Evolutionary conservation across 1,140 invertebrate genomes (phyloP), one percentile per base, ranked within the genome.

Genomic region (Drosophila lini): DNA sequence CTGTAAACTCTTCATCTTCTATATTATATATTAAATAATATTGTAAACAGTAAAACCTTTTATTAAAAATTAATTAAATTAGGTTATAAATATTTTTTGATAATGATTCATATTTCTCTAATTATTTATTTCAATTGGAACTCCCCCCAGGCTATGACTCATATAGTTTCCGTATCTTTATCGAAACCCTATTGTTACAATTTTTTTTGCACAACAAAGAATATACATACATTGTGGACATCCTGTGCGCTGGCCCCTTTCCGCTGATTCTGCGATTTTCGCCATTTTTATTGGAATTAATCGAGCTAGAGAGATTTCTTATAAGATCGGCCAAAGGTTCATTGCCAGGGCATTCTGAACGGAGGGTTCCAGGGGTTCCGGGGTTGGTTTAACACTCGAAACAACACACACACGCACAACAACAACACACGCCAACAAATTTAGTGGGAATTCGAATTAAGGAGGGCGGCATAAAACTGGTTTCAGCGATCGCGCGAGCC

Each of bases 281-380:
- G 73, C 71, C 73, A 75, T 75, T 75, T 75, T 31, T 25, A 47
- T 28, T 25, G 7, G 45, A 13, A 47, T 47, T 28, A 47, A 28
- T 45, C n/a, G n/a, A 16, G 19, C 15, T 13, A 9, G 13, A 50
- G 44, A 31, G 63, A 71, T 58, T 73, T 73, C 69, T 73, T 48
- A 73, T 73, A 73, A 73, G 69, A 73, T 73, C 69, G 19, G 25
- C 3, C 44, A 69, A 70, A 57, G 64, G 68, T 70, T 69, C 68
- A 47, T 69, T 68, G 65, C 65, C 65, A 36, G 50, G 38, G 6
- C 45, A 44, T 11, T 28, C 1, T 36, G 9, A 16, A n/a, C 31
- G 48, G 68, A 48, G 64, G 68, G 64, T 70, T 16, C 9, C 16
- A 41, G 36, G 65, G 42, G 34, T 71, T 58, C 31, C 36, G 67